Evolutionary conservation across 2,797 vertebrate species (phyloP).

Genomic region (Macrochelys suwanniensis): DNA sequence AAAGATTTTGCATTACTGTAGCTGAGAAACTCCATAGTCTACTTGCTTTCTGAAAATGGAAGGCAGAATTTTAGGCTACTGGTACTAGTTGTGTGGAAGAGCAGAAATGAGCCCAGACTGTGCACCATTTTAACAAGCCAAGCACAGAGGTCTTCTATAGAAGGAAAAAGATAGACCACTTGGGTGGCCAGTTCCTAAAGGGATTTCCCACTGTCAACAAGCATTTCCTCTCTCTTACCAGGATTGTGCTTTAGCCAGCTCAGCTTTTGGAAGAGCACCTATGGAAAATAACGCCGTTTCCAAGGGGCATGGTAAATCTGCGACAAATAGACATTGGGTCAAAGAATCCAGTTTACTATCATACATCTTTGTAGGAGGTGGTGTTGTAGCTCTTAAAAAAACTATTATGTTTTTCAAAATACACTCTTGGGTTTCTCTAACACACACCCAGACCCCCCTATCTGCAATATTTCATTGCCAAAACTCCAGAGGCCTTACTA

Average conservation of each 20-base stretch:
- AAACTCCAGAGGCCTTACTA: background rate
- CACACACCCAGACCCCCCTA: background rate
- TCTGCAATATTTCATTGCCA: background rate
- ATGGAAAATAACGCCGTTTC: background rate
- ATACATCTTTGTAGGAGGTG: background rate
- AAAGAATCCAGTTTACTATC: fast-evolving
- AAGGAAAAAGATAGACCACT: background rate
- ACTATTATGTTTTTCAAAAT: background rate
- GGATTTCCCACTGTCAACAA: background rate
- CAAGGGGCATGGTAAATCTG: background rate
- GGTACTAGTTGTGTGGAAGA: background rate
- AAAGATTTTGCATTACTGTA: background rate
- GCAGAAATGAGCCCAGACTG: background rate
- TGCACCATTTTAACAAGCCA: background rate
- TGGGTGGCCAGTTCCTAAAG: background rate
- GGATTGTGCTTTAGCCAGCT: background rate
- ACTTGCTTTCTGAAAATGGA: background rate
- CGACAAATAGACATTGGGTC: too few species aligned
- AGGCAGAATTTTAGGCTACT: background rate
- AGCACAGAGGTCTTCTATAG: background rate
- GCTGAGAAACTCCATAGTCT: background rate
- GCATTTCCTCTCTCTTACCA: background rate
- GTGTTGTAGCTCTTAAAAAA: background rate
- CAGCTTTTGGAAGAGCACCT: too few species aligned
- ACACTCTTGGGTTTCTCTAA: background rate